phyloP scores from a whole-genome alignment of 1,140 invertebrate species.

The Drosophila kikkawai region DNA sequence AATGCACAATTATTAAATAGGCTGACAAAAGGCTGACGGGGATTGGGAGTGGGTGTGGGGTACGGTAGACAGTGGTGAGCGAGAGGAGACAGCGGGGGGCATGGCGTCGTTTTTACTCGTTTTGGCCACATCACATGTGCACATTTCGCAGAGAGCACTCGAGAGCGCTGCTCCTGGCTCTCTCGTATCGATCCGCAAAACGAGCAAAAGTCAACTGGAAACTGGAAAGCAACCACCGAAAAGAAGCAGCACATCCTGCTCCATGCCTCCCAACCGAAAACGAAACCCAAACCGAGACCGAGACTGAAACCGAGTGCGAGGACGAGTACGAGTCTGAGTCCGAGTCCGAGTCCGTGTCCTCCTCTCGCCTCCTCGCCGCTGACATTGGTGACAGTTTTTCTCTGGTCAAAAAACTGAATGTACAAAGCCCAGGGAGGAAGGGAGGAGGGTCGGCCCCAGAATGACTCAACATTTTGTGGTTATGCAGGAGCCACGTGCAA shows the following conservation, averaged over 20 bases:
- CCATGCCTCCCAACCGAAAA: constrained; percentile 1
- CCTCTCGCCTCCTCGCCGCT: constrained; percentile 10
- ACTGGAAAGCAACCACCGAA: constrained; percentile 79
- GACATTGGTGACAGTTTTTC: constrained; percentile 72
- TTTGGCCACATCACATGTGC: constrained; percentile 73
- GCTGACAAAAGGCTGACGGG: constrained; percentile 60
- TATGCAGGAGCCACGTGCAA: constrained; percentile 76
- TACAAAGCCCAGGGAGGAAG: constrained; percentile 23
- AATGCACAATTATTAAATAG: constrained; percentile 81
- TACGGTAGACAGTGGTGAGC: constrained; percentile 1
- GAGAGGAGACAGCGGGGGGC: not conserved
- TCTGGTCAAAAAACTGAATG: constrained; percentile 67
- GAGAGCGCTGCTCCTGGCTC: constrained; percentile 10
- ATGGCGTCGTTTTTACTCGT: constrained; percentile 52
- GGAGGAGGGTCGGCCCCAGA: constrained; percentile 4
- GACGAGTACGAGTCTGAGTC: not conserved
- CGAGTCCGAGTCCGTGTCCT: constrained; percentile 1
- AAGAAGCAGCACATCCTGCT: constrained; percentile 47
- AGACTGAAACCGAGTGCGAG: constrained; percentile 1
- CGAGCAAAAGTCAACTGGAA: constrained; percentile 79
- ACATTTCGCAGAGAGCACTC: constrained; percentile 60
- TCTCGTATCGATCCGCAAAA: constrained; percentile 68
- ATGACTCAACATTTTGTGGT: constrained; percentile 81
- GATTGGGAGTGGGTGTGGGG: not conserved
- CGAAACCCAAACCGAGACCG: constrained; percentile 3